These are phyloP conservation scores for Bryconaethiops microstoma DNA, from an alignment of 2,797 vertebrate genomes.

Conservation along the genomic window DNA sequence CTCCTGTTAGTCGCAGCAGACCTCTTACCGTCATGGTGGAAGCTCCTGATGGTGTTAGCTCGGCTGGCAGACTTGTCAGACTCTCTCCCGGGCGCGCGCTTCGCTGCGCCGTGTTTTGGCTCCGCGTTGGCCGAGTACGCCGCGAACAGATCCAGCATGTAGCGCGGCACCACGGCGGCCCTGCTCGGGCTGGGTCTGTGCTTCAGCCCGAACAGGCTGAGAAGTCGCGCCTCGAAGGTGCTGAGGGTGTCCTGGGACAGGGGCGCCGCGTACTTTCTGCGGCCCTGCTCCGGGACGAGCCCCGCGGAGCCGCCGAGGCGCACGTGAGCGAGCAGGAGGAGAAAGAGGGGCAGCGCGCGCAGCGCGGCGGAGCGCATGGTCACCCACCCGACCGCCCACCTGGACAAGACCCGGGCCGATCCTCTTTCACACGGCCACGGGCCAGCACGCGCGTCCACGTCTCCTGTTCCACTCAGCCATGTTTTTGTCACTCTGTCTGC, in stretches of 20 bases:
- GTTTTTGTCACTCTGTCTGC: background rate
- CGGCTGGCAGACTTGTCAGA: constrained; percentile 90
- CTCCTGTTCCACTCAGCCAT: constrained; percentile 47
- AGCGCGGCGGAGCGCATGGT: constrained; percentile 88
- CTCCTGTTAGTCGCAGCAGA: constrained; percentile 56
- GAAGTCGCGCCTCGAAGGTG: constrained; percentile 93
- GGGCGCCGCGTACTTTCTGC: constrained; percentile 84
- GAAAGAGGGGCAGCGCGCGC: constrained; percentile 83
- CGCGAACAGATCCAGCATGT: constrained; percentile 96
- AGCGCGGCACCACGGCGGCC: constrained; percentile 90
- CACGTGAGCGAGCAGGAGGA: constrained; percentile 95
- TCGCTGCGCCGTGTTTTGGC: constrained; percentile 79
- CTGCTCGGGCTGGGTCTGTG: constrained; percentile 91
- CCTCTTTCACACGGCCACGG: constrained; percentile 52
- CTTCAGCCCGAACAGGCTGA: constrained; percentile 95
- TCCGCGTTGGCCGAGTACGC: constrained; percentile 87
- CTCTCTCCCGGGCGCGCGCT: constrained; percentile 78
- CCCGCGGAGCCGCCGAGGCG: constrained; percentile 90
- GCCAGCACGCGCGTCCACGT: constrained; percentile 41
- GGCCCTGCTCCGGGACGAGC: constrained; percentile 91
- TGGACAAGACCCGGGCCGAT: constrained; percentile 46
- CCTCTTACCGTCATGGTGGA: constrained; percentile 96
- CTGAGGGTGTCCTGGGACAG: constrained; percentile 88
- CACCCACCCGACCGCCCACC: constrained; percentile 80
- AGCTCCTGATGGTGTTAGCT: constrained; percentile 97